Percentiles rank a stretch among this genome's conserved stretches.
Evolutionary conservation across 2,113 vertebrate genomes (phyloP).

Genomic region (Desmodus rotundus): DNA sequence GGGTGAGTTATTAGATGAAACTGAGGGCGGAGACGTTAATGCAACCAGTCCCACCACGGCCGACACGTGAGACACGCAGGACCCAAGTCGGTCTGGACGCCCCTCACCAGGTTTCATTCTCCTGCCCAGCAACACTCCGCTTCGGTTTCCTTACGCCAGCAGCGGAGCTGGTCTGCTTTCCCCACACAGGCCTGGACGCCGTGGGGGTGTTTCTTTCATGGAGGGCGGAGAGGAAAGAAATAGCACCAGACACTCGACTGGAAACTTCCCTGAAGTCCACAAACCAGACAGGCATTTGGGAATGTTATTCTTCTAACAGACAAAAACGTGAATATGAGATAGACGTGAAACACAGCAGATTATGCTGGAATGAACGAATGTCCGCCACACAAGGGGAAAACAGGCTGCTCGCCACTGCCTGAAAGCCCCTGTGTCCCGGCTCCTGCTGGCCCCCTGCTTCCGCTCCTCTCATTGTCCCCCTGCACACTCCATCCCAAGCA

Average conservation of each 20-base stretch:
- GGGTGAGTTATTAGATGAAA: background rate
- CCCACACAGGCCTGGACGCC: accelerated
- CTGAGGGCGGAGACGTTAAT: background rate
- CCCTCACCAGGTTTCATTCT: background rate
- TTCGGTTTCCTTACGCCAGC: background rate
- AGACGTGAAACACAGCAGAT: background rate
- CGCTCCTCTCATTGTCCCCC: background rate
- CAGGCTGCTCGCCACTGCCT: accelerated
- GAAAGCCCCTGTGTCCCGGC: no score
- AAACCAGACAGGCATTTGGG: background rate
- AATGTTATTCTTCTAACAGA: background rate
- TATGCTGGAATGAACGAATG: background rate
- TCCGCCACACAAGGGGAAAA: no score
- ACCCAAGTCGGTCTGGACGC: background rate
- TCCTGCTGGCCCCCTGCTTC: background rate
- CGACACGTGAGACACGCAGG: background rate
- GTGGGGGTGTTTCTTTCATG: background rate
- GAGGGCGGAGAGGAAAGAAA: background rate
- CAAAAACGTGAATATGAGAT: background rate
- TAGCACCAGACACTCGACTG: background rate
- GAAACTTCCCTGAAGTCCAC: background rate
- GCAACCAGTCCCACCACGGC: accelerated
- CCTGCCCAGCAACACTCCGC: background rate
- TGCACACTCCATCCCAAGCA: background rate
- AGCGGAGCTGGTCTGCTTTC: background rate